Percentiles rank a stretch among this genome's conserved stretches.
Evolutionary conservation across 92 coral and sea anemone species (phyloP).

Genomic region (Muricea muricata): DNA sequence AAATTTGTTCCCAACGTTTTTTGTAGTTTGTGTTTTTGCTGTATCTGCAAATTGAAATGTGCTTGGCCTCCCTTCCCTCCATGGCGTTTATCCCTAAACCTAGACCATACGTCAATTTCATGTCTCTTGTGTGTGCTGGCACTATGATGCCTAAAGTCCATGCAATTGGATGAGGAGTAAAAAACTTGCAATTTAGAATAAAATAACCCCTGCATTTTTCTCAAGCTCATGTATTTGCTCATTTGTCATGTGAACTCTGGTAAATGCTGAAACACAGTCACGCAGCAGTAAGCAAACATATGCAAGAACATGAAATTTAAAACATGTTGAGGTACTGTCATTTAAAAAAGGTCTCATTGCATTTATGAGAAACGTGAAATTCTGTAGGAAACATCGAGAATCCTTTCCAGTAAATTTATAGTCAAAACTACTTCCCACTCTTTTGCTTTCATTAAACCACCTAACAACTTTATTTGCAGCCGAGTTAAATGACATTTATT

Average conservation of each 20-base stretch:
- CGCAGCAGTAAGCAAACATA: not conserved
- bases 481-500: no score
- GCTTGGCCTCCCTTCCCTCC: not conserved
- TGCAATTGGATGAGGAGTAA: not conserved
- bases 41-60: not conserved
- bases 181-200: no score
- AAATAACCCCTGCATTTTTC: not conserved
- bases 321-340: not conserved
- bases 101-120: not conserved
- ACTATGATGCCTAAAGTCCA: constrained; percentile 9
- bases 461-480: no score
- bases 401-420: not conserved
- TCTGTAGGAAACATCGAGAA: not conserved
- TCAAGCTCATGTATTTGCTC: no score
- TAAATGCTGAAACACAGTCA: constrained; percentile 4
- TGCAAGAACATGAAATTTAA: not conserved
- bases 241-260: not conserved
- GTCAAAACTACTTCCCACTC: not conserved
- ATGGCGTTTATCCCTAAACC: not conserved
- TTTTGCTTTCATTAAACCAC: constrained; percentile 4
- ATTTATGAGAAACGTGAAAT: not conserved
- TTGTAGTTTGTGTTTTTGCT: constrained; percentile 1
- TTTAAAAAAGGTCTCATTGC: constrained; percentile 6
- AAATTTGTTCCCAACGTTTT: not conserved
- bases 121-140: not conserved